Percentiles rank a stretch among this genome's conserved stretches.
Conservation (phyloP, 2,888 invertebrate species). For the Cryptops parisi region DNA sequence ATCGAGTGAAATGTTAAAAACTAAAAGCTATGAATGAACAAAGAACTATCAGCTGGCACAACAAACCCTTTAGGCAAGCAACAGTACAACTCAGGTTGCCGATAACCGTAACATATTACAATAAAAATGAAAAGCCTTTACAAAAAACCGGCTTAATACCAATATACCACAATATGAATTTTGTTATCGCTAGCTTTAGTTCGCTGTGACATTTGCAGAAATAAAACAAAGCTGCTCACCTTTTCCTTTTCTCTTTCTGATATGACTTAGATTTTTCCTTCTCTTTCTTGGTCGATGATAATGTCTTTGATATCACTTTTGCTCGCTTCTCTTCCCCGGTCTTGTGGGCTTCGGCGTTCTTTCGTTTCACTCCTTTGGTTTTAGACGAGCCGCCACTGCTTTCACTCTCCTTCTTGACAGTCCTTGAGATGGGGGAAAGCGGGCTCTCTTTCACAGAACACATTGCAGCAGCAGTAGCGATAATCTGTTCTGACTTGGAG, state of each 20-base stretch:
- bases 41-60: too few relatives aligned
- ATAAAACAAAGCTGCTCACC: neutral
- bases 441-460: too few relatives aligned
- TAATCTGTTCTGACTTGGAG: neutral
- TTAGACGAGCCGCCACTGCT: neutral
- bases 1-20: too few relatives aligned
- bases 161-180: too few relatives aligned
- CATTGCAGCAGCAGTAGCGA: neutral
- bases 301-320: constrained; percentile 1
- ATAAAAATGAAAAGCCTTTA: too few relatives aligned
- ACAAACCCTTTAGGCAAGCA: too few relatives aligned
- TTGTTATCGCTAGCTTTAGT: neutral
- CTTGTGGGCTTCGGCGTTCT: neutral
- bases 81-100: too few relatives aligned
- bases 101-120: too few relatives aligned
- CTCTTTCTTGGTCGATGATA: neutral
- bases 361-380: constrained; percentile 2
- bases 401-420: neutral
- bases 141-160: too few relatives aligned
- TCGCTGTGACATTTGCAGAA: neutral
- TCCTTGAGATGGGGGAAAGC: neutral
- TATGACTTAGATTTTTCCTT: constrained; percentile 3
- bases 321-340: neutral
- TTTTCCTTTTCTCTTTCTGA: constrained; percentile 9
- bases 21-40: too few relatives aligned